Base-by-base conservation (phyloP, 2,888 invertebrate species). In the Eristalis tenax region DNA sequence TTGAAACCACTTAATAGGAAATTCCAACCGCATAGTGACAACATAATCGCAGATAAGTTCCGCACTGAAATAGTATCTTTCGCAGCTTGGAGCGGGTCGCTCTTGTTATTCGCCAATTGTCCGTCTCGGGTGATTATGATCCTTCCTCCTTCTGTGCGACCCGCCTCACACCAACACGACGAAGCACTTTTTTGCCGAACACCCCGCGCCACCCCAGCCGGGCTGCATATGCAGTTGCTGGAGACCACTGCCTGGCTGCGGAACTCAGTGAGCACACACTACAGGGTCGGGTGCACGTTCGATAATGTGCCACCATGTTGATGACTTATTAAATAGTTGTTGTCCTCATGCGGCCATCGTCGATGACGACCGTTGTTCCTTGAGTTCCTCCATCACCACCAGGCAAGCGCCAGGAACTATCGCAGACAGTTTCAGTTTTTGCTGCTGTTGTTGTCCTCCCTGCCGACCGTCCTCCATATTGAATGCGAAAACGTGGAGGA, bases 31-130 rank as follows among this genome's bases (percentile, higher is more conserved):
- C 83, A 87, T 80, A 87, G 83, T 87, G 87, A 87, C 83, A 87
- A 83, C 87, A 87, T 87, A 87, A 87, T 87, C 83, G 87, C 80
- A 87, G 87, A 83, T 87, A 83, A 83, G 83, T 87, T 87, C 87
- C 83, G 79, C 76, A 87, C 76, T 80, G 87, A 76, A 87, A 83
- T 83, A 68, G 87, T 73, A 83, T 83, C 79, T 83, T 68, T 56
- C 57, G 66, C 57, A 35, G 57, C 40, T 23, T 18, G 50, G 63
- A 32, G 18, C 5, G 10, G n/a, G 13, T 65, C 71, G 79, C 68
- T 59, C 78, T 75, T 83, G 83, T 83, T 87, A 68, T 68, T 57
- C 57, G 83, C 64, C 83, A 87, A 87, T 87, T 83, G 87, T 87
- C 79, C 76, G 76, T 59, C n/a, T n/a, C 59, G 79, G 68, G 83